These are phyloP conservation scores for Coilia nasus DNA, from an alignment of 2,797 vertebrate species.

Conservation along the genomic window DNA sequence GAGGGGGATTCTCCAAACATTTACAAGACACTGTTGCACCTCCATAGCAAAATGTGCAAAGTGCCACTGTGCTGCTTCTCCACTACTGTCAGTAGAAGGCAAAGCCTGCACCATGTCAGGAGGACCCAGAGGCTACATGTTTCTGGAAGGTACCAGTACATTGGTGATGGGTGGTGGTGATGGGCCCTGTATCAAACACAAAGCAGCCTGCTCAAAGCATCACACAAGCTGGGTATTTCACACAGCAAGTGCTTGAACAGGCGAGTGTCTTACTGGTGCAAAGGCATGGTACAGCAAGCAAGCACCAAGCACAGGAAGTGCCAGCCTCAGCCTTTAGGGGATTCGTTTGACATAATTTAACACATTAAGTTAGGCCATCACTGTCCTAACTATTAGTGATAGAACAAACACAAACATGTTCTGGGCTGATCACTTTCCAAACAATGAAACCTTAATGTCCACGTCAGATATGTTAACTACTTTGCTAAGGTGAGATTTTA, in stretches of 20 bases:
- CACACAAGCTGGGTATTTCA: neutral
- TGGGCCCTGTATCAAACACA: neutral
- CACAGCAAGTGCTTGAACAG: neutral
- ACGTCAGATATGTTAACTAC: neutral
- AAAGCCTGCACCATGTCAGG: neutral
- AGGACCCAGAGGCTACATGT: neutral
- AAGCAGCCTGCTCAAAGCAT: neutral
- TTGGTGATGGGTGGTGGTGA: too few relatives aligned
- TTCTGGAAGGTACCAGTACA: neutral
- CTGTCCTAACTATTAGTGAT: neutral
- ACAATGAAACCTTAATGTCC: neutral
- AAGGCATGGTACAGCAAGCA: neutral
- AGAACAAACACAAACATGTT: too few relatives aligned
- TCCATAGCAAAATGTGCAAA: neutral
- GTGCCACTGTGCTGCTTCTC: neutral
- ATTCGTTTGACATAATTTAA: neutral
- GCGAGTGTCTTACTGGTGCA: neutral
- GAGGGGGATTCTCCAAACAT: neutral
- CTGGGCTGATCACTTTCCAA: neutral
- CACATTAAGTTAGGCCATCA: neutral
- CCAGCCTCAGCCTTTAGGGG: neutral
- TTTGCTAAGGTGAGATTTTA: too few relatives aligned
- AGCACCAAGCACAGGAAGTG: neutral
- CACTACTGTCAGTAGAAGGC: neutral
- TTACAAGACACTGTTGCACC: neutral